These are phyloP conservation scores for Laticauda laticaudata DNA, from an alignment of 2,113 vertebrate species.

Conservation along the genomic window DNA sequence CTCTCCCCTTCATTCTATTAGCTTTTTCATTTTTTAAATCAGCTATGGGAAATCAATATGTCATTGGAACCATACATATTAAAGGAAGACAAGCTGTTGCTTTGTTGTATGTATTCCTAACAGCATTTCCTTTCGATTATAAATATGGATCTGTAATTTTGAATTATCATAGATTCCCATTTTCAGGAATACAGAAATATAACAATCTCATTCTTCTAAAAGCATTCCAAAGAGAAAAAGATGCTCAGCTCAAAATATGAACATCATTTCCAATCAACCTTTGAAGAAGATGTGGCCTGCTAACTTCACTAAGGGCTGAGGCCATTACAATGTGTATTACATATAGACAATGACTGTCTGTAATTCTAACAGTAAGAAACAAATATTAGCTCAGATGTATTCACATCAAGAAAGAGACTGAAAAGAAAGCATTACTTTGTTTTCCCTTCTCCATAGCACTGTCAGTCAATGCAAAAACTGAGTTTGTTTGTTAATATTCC, in stretches of 20 bases:
- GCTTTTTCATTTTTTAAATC: constrained; percentile 14
- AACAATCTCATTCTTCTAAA: not conserved
- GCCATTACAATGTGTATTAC: not conserved
- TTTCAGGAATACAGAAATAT: not conserved
- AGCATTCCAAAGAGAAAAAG: constrained; percentile 20
- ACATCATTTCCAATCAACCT: not conserved
- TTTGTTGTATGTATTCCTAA: constrained; percentile 3
- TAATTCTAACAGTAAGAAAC: constrained; percentile 13
- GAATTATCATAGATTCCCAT: not conserved
- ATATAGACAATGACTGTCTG: constrained; percentile 10
- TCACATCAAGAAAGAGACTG: not conserved
- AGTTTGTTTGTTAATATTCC: not conserved
- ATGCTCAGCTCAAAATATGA: constrained; percentile 24
- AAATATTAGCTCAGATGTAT: not conserved
- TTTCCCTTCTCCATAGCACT: not conserved
- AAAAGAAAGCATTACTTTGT: not conserved
- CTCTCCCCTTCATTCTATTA: not conserved
- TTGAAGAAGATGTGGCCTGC: not conserved
- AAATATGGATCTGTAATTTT: not conserved
- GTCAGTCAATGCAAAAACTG: not conserved
- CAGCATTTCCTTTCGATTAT: constrained; percentile 1
- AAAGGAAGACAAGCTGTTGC: not conserved
- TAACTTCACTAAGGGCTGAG: not conserved
- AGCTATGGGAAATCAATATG: constrained; percentile 7
- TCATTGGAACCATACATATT: constrained; percentile 4